Percentiles rank a stretch among this genome's conserved stretches.
These are phyloP conservation scores for Leptinotarsa lineolata DNA, from an alignment of 1,140 invertebrate species.

Conservation along the genomic window DNA sequence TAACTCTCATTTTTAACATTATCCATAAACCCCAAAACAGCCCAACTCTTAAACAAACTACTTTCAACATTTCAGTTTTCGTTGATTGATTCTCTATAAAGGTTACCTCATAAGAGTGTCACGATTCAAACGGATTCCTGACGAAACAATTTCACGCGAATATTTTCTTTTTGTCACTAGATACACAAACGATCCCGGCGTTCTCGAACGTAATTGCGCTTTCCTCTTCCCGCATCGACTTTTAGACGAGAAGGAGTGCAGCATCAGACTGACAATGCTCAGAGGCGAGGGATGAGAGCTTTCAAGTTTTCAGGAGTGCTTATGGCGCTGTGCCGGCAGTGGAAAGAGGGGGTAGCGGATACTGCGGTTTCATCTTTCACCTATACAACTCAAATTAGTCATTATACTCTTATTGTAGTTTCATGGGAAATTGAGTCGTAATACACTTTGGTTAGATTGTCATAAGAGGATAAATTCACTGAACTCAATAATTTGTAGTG, in stretches of 20 bases:
- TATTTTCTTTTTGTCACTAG: too few species aligned
- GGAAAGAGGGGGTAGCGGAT: neutral
- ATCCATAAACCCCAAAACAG: too few species aligned
- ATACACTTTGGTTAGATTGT: too few species aligned
- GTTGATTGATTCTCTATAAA: neutral
- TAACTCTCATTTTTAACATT: too few species aligned
- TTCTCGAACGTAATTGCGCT: neutral
- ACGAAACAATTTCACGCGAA: neutral
- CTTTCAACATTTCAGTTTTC: too few species aligned
- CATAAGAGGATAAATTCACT: too few species aligned
- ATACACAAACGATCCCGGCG: neutral
- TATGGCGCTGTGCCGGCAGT: neutral
- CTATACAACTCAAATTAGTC: neutral
- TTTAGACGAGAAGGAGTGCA: neutral
- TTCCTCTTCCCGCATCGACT: neutral
- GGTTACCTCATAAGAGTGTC: neutral
- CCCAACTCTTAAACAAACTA: too few species aligned
- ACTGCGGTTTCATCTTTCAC: neutral
- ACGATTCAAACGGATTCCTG: neutral
- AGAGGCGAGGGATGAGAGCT: slow-evolving; percentile 11
- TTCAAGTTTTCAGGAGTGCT: slow-evolving; percentile 11
- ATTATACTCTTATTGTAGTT: neutral
- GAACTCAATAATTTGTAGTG: too few species aligned
- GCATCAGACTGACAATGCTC: slow-evolving; percentile 17
- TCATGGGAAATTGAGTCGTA: too few species aligned